These are phyloP conservation scores for Oppia nitens DNA, from an alignment of 1,140 invertebrate genomes.

Conservation along the genomic window DNA sequence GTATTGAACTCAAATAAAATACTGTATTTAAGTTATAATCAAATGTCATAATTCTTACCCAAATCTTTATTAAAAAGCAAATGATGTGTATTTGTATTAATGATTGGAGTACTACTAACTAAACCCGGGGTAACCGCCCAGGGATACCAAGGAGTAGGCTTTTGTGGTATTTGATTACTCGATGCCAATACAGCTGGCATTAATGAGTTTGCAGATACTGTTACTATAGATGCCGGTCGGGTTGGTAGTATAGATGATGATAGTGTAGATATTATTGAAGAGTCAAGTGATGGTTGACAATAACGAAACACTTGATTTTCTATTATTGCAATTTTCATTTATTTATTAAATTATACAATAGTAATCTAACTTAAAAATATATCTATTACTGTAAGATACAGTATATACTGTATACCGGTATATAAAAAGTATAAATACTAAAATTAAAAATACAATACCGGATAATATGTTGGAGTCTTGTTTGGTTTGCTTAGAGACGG, in stretches of 20 bases:
- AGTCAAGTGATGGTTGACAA: not conserved
- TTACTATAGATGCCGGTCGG: not conserved
- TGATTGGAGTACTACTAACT: not conserved
- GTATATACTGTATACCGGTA: too few species aligned
- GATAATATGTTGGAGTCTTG: not conserved
- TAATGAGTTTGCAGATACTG: not conserved
- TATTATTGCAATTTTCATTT: not conserved
- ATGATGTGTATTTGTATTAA: too few species aligned
- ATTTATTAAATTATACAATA: not conserved
- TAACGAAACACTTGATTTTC: conserved; percentile 11
- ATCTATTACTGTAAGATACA: too few species aligned
- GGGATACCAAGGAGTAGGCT: conserved; percentile 21
- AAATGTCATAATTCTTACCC: too few species aligned
- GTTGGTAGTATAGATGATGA: not conserved
- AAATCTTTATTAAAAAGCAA: too few species aligned
- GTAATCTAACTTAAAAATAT: too few species aligned
- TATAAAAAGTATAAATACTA: not conserved
- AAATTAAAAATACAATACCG: not conserved
- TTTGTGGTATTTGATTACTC: conserved; percentile 15
- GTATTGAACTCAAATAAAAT: too few species aligned
- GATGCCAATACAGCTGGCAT: conserved; percentile 12
- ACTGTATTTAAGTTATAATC: too few species aligned
- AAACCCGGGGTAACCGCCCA: conserved; percentile 13
- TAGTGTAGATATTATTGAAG: not conserved
- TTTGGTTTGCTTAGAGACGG: not conserved